phyloP scores from a whole-genome alignment of 2,888 invertebrate genomes.

The Drosophila anomelani region DNA sequence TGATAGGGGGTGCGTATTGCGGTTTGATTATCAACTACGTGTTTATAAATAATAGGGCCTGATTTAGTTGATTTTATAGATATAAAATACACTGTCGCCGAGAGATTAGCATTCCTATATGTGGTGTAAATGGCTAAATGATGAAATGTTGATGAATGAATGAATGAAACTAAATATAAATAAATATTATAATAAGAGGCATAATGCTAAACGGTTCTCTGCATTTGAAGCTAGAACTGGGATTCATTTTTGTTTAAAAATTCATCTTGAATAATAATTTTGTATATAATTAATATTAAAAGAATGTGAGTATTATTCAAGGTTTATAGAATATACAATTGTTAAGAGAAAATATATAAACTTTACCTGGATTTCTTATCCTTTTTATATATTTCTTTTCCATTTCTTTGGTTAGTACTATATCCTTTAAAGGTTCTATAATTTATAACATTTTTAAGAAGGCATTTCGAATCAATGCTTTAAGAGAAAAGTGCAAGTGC shows the following conservation, averaged over 20 bases:
- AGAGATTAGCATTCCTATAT: not conserved
- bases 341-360: not conserved
- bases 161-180: too few species aligned
- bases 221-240: too few species aligned
- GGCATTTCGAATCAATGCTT: too few species aligned
- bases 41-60: constrained; percentile 24
- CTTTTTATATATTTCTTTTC: not conserved
- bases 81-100: not conserved
- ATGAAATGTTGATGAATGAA: too few species aligned
- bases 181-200: not conserved
- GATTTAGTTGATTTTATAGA: constrained; percentile 24
- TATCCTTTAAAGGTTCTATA: not conserved
- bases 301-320: not conserved
- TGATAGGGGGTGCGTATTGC: constrained; percentile 1
- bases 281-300: not conserved
- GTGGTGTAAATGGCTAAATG: too few species aligned
- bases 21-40: constrained; percentile 31
- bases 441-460: not conserved
- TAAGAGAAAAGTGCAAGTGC: not conserved
- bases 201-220: not conserved
- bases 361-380: not conserved
- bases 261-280: not conserved
- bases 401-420: not conserved
- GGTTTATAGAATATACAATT: not conserved
- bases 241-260: too few species aligned